phyloP scores from a whole-genome alignment of 2,888 invertebrate genomes.

The Allacma fusca region DNA sequence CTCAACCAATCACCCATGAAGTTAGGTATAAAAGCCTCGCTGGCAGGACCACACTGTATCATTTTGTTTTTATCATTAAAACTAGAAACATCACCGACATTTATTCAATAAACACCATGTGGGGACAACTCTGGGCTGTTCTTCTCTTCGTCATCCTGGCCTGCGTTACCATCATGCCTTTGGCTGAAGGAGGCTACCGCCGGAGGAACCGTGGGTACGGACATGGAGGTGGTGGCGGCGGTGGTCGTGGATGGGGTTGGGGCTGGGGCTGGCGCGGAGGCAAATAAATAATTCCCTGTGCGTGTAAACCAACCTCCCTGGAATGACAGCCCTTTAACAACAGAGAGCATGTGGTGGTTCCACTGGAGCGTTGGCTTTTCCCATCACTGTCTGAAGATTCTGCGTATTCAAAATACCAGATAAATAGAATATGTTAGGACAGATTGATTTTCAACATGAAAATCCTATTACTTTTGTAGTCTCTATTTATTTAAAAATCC shows the following conservation, averaged over 20 bases:
- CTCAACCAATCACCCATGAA: not conserved
- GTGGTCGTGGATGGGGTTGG: conserved; percentile 4
- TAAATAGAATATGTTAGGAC: too few relatives aligned
- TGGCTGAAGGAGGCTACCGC: conserved; percentile 1
- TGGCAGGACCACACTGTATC: not conserved
- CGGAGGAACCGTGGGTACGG: not conserved
- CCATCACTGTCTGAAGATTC: too few relatives aligned
- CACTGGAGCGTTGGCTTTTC: too few relatives aligned
- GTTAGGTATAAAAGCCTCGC: not conserved
- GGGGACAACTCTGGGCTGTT: conserved; percentile 11
- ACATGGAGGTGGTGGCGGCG: not conserved
- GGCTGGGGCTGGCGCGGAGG: not conserved
- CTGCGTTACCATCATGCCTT: not conserved
- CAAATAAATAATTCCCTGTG: not conserved
- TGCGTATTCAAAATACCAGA: too few relatives aligned
- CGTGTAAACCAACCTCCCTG: too few relatives aligned
- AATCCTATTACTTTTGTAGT: too few relatives aligned
- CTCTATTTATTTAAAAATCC: too few relatives aligned
- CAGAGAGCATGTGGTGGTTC: too few relatives aligned
- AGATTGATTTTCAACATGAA: too few relatives aligned
- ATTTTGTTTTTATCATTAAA: not conserved
- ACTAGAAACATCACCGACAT: not conserved
- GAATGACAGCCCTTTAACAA: too few relatives aligned
- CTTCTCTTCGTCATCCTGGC: conserved; percentile 6
- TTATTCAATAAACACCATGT: not conserved